Conservation (phyloP, 2,113 vertebrate genomes). For the Erinaceus europaeus region DNA sequence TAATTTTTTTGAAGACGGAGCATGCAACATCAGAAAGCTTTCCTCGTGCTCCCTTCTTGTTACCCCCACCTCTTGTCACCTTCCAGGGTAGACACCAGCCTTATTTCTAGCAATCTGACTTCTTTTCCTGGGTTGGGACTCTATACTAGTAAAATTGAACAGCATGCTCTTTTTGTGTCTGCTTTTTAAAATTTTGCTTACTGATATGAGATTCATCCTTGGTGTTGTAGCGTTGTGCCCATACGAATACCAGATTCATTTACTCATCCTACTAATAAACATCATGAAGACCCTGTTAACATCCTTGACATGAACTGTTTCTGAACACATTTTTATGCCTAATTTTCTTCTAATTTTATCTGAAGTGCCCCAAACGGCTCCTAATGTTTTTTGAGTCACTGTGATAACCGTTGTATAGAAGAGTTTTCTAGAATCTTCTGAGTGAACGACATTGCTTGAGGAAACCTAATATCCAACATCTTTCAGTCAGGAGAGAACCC, state of each 20-base stretch:
- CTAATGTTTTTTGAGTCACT: not conserved
- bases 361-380: not conserved
- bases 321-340: not conserved
- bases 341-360: not conserved
- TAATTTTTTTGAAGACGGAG: too few relatives aligned
- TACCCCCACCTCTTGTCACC: too few relatives aligned
- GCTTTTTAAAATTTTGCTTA: not conserved
- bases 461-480: not conserved
- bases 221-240: not conserved
- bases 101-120: not conserved
- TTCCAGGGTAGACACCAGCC: not conserved
- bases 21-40: not conserved
- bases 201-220: not conserved
- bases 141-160: not conserved
- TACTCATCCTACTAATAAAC: not conserved
- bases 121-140: not conserved
- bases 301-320: not conserved
- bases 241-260: not conserved
- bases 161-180: not conserved
- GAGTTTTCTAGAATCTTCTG: not conserved
- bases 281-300: not conserved
- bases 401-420: not conserved
- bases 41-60: not conserved
- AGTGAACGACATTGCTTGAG: slow-evolving; percentile 22
- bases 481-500: not conserved